A percentile compares a stretch with the other conserved stretches of the same genome.
Conservation (phyloP, 1,140 invertebrate species). For the Nomia melanderi region DNA sequence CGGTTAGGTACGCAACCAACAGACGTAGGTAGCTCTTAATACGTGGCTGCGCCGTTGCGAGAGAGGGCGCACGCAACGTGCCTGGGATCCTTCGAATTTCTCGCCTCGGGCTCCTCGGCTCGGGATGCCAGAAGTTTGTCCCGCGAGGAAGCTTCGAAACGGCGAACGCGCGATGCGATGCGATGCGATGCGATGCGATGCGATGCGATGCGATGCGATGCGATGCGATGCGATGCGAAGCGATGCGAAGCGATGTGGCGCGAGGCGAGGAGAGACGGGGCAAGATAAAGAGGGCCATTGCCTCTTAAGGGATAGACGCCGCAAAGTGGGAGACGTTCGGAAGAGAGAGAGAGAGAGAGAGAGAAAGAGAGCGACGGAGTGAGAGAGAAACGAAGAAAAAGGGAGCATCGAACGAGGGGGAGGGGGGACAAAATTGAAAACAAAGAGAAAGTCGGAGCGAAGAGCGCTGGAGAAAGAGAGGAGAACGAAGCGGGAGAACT, state of each 20-base stretch:
- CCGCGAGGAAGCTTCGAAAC: constrained; percentile 15
- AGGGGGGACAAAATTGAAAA: background rate
- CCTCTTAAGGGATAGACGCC: background rate
- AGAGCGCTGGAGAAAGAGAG: too few relatives aligned
- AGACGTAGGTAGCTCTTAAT: constrained; percentile 61
- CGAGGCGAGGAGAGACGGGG: too few relatives aligned
- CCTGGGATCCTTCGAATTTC: constrained; percentile 55
- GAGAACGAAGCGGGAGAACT: background rate
- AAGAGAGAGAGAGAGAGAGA: too few relatives aligned
- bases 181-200: too few relatives aligned
- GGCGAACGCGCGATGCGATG: too few relatives aligned
- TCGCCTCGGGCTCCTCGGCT: constrained; percentile 46
- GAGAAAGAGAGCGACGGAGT: background rate
- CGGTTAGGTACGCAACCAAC: constrained; percentile 44
- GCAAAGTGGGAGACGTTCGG: too few relatives aligned
- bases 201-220: too few relatives aligned
- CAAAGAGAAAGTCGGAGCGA: too few relatives aligned
- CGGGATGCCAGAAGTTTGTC: constrained; percentile 44
- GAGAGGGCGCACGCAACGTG: constrained; percentile 48
- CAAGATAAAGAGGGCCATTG: background rate
- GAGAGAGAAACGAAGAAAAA: constrained; percentile 20
- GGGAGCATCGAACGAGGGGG: background rate
- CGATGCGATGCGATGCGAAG: too few relatives aligned
- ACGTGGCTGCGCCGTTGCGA: constrained; percentile 33
- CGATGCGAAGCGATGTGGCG: too few relatives aligned